Percentiles rank a stretch among this genome's conserved stretches.
Conservation (phyloP, 2,797 vertebrate species). For the Florisuga fusca region DNA sequence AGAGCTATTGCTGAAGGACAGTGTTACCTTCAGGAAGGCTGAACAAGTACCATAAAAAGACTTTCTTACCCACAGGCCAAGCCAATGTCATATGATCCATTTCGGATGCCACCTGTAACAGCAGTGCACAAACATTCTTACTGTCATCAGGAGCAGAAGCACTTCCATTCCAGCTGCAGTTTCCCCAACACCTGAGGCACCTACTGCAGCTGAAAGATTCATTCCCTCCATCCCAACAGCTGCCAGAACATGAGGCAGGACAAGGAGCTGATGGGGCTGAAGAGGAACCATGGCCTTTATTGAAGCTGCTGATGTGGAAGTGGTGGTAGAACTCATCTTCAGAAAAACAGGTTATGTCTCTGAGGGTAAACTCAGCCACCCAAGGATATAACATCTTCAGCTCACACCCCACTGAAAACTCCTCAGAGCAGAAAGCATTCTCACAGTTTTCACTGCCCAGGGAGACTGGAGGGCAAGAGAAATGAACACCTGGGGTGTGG, state of each 20-base stretch:
- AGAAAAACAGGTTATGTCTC: not conserved
- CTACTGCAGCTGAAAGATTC: not conserved
- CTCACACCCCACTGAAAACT: not conserved
- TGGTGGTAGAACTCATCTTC: not conserved
- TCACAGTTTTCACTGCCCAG: not conserved
- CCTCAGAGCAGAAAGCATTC: not conserved
- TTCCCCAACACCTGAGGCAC: not conserved
- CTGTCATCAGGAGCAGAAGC: not conserved
- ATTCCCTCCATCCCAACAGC: not conserved
- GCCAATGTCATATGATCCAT: conserved; percentile 89
- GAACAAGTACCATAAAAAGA: not conserved
- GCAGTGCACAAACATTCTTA: conserved; percentile 47
- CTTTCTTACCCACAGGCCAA: conserved; percentile 92
- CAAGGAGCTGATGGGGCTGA: not conserved
- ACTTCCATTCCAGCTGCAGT: not conserved
- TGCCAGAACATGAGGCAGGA: not conserved
- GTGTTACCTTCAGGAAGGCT: not conserved
- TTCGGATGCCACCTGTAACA: conserved; percentile 91
- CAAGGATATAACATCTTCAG: not conserved
- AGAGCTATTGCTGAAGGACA: not conserved
- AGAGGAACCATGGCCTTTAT: not conserved
- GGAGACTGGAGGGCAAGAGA: not conserved
- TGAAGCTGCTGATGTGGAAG: not conserved
- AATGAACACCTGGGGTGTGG: not conserved
- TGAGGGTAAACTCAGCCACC: accelerated